Evolutionary conservation across 1,140 invertebrate species (phyloP).

Genomic region (Ceratoteleas bidentatus): DNA sequence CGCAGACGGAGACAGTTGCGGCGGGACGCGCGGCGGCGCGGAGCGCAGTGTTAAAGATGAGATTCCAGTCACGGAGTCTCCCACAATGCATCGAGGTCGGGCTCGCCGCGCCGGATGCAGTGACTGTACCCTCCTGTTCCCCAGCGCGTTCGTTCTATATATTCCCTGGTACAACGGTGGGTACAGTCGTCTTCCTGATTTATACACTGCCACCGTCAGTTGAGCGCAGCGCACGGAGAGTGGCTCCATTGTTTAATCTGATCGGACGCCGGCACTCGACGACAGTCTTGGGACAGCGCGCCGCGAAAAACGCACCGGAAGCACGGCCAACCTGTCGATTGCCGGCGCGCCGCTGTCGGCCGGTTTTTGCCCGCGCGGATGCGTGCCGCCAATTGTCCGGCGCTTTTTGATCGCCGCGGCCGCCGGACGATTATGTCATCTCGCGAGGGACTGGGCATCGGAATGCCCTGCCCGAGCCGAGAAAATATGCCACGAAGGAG

Average conservation of each 20-base stretch:
- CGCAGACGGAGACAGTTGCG: conserved; percentile 19
- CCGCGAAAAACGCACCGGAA: conserved; percentile 59
- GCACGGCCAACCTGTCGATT: conserved; percentile 54
- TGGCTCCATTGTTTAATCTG: conserved; percentile 78
- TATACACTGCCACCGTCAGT: conserved; percentile 78
- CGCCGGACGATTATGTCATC: conserved; percentile 45
- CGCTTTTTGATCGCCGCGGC: conserved; percentile 20
- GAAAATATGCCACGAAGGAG: conserved; percentile 42
- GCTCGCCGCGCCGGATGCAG: conserved; percentile 75
- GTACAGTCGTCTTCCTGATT: conserved; percentile 79
- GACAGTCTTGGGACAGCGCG: conserved; percentile 39
- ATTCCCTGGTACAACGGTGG: conserved; percentile 69
- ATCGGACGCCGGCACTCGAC: conserved; percentile 51
- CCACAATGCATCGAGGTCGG: conserved; percentile 78
- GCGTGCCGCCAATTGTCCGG: neutral
- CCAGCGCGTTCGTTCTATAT: conserved; percentile 65
- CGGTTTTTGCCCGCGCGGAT: conserved; percentile 1
- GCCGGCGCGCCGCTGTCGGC: conserved; percentile 16
- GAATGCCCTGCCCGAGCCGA: conserved; percentile 11
- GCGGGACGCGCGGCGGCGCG: conserved; percentile 14
- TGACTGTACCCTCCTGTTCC: conserved; percentile 69
- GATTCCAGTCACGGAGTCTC: conserved; percentile 79
- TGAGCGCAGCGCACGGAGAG: conserved; percentile 64
- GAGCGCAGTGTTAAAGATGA: conserved; percentile 67
- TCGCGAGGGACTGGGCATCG: conserved; percentile 18